Base-by-base conservation (phyloP, 2,113 vertebrate genomes). In the Nymphicus hollandicus region DNA sequence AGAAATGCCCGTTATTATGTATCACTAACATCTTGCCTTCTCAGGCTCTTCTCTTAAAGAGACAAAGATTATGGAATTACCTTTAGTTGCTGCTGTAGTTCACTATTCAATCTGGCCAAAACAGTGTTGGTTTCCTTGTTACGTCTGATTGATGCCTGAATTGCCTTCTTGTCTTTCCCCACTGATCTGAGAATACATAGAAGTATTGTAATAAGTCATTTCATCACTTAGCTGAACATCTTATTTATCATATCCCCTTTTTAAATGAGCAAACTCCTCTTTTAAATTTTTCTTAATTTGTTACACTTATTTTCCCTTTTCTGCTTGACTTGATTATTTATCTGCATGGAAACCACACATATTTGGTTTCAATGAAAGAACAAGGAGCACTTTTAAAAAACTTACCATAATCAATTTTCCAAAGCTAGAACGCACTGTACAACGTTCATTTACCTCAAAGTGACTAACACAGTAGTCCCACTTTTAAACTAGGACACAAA, bases 41-140 rank as follows among this genome's bases (percentile, higher is more conserved):
- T 73, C 37, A 15, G 53, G 43, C 12, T 86, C n/a, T 61, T 52
- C 47, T 61, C 27, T 69, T 46, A 64, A 83, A 89, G 7, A 70
- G 56, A 72, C 12, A 77, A 89, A 91, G 49, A 89, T 58, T 17
- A 39, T 22, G 16, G 33, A 52, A 86, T 79, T 98, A 99, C 99
- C 99, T 99, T 99, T 98, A 99, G 97, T 61, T 99, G 99, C 68
- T 99, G 99, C 92, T 99, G 99, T 91, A 99, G 98, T 98, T 99
- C 99, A 97, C 99, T 99, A 95, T 99, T 99, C 86, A 99, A 97
- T 97, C 99, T 98, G 93, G 99, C 99, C 98, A 99, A 97, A 95
- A 99, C 99, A 50, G 99, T 99, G 95, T 99, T 99, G 12, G 99
- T 99, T 98, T 99, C 99, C 93, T 99, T 99, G 97, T 99, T 99